phyloP scores from a whole-genome alignment of 2,113 vertebrate species.

The Campylorhamphus procurvoides region DNA sequence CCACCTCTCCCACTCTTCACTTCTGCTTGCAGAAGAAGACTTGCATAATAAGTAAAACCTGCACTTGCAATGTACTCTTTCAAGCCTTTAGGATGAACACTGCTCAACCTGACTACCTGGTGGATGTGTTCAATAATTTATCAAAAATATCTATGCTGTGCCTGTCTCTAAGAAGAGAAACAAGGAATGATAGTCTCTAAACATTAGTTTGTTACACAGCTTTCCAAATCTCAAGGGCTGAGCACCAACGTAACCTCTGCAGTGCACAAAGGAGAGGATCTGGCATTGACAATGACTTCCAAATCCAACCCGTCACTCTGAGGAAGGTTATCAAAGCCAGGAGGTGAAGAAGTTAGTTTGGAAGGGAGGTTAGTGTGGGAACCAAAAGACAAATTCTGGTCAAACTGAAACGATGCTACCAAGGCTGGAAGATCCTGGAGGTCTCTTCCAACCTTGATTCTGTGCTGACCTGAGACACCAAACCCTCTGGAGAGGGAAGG shows the following conservation, averaged over 20 bases:
- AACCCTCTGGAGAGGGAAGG: neutral
- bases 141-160: neutral
- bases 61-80: slow-evolving; percentile 16
- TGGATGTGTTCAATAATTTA: slow-evolving; percentile 47
- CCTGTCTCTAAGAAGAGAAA: neutral
- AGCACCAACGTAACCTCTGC: neutral
- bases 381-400: neutral
- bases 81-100: slow-evolving; percentile 19
- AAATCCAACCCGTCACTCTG: neutral
- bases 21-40: slow-evolving; percentile 46
- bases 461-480: neutral
- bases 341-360: neutral
- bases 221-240: neutral
- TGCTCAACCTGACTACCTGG: slow-evolving; percentile 40
- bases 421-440: neutral
- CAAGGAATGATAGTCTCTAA: neutral
- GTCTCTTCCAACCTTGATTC: neutral
- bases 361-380: neutral
- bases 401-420: neutral
- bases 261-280: neutral
- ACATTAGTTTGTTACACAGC: neutral
- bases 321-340: neutral
- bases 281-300: neutral
- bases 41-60: slow-evolving; percentile 51
- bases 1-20: slow-evolving; percentile 63